Base-by-base conservation (phyloP, 1,140 invertebrate species). In the Papilio machaon region DNA sequence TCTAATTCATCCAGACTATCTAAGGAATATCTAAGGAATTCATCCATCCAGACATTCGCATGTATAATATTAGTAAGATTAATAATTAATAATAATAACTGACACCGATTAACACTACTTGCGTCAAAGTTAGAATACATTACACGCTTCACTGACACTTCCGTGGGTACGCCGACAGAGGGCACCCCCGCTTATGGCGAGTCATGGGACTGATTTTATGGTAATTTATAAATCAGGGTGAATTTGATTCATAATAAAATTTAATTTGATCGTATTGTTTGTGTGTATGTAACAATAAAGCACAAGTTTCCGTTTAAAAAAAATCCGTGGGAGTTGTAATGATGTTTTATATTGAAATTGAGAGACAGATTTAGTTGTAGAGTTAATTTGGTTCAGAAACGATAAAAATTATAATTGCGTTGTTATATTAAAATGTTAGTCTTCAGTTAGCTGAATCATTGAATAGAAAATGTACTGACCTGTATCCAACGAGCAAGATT, bases 131-230 rank as follows among this genome's bases (percentile, higher is more conserved):
- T 87, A 86, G 90, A 89, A 92, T 91, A 92, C 78, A 92, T 93
- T 91, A 90, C 89, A 91, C 88, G 91, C 88, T 81, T 83, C 87
- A 90, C 82, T 77, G 88, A 88, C 90, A 91, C 89, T 76, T 76
- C 74, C 74, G 74, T 15, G 74, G 43, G 47, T 30, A 54, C 74
- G 43, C 47, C 38, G 35, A 15, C 19, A 73, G n/a, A 19, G 88
- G 79, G 82, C 86, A 85, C 88, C 87, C 88, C 86, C 85, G 73
- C 80, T 13, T 86, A 87, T 90, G 83, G 84, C 83, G 81, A 81
- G 88, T 84, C 91, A 86, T 92, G 91, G 87, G 91, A 93, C 85
- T 89, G 89, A 90, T 90, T 92, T 92, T 90, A 93, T 93, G 91
- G 87, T 91, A 92, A 93, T 93, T 87, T 85, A 78, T 76, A 76